Base-by-base conservation (phyloP, 2,888 invertebrate genomes). In the Standfussiana lucernea region DNA sequence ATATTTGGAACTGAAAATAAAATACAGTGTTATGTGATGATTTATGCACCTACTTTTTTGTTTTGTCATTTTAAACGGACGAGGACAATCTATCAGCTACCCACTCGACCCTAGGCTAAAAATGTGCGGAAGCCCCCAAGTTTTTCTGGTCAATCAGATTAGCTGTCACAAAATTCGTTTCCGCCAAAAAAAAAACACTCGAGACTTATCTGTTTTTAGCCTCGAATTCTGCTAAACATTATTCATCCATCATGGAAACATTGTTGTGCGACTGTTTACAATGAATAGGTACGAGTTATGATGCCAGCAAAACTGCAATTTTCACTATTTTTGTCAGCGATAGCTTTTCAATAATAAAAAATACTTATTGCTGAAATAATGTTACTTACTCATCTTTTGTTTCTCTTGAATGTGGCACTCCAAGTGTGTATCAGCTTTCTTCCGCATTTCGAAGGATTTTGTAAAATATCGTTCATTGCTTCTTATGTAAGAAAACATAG, bases 1-100 rank as follows among this genome's bases (percentile, higher is more conserved):
- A 62, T 69, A 74, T 72, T 77, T 32, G 56, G 15, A 45, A 62
- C 45, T 70, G 18, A 61, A 78, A 40, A 64, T 79, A 64, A 32
- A 45, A 61, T 61, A 71, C 47, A 24, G 28, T 42, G 42, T n/a
- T 66, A 40, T 15, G 21, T 13, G 35, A 61, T 42, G 4, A 28
- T 77, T 50, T 45, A 24, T 13, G 7, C 50, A 5, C 42, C 37
- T 37, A 62, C 7, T 15, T 64, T 11, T 69, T 64, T 56, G 37
- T 79, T 79, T 69, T 21, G 37, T 10, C 18, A 61, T 37, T 61
- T 76, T 35, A 13, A 28, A 28, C 42, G 11, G 18, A 71, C 37
- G 10, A 61, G n/a, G n/a, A n/a, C n/a, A n/a, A n/a, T n/a, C n/a
- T n/a, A n/a, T n/a, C n/a, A n/a, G 35, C 59, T 10, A 59, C 8